phyloP scores from a whole-genome alignment of 1,140 invertebrate genomes.

The Pseudachorutes palmiensis region DNA sequence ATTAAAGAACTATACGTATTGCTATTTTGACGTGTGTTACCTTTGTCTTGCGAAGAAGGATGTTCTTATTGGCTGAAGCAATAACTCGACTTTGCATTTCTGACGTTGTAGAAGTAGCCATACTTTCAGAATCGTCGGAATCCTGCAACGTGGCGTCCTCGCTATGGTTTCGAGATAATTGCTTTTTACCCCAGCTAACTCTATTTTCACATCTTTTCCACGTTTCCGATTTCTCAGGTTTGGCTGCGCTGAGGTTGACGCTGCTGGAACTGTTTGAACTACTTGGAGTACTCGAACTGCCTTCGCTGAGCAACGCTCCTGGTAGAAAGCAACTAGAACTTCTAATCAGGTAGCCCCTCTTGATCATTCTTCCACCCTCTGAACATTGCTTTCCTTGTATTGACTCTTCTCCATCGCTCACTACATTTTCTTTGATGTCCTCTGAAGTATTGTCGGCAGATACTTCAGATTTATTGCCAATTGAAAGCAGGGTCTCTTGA shows the following conservation, averaged over 20 bases:
- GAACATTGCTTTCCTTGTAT: too few relatives aligned
- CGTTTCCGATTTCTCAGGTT: neutral
- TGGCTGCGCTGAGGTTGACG: too few relatives aligned
- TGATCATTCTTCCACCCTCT: too few relatives aligned
- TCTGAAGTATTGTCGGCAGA: too few relatives aligned
- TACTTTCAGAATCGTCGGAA: neutral
- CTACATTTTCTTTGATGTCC: too few relatives aligned
- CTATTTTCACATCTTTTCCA: conserved; percentile 1
- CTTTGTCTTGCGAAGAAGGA: neutral
- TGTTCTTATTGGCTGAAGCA: neutral
- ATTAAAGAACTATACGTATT: too few relatives aligned
- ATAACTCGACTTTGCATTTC: too few relatives aligned
- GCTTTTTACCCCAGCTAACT: neutral
- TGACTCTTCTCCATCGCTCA: too few relatives aligned
- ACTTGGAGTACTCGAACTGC: neutral
- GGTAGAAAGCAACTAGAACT: neutral
- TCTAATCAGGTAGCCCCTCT: neutral
- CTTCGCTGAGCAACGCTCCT: neutral
- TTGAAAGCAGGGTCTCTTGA: neutral
- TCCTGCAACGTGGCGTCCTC: neutral
- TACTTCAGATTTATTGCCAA: neutral
- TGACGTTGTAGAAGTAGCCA: neutral
- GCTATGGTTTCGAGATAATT: neutral
- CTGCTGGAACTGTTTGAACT: neutral
- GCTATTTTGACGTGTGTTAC: neutral